Percentiles rank a stretch among this genome's conserved stretches.
Conservation (phyloP, 2,113 vertebrate genomes). For the Chionomys nivalis region DNA sequence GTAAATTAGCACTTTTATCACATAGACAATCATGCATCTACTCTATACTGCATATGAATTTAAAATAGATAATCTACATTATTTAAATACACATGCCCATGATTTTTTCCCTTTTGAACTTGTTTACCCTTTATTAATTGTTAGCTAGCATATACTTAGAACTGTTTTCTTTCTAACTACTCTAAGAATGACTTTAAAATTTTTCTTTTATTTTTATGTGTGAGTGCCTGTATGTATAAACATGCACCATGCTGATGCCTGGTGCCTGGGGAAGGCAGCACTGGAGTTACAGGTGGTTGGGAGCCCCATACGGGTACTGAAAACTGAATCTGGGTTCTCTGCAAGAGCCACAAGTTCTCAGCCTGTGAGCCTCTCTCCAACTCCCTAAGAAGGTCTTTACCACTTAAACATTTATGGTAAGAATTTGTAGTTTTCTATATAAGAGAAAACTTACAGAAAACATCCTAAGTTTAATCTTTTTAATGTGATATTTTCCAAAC, state of each 20-base stretch:
- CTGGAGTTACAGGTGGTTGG: neutral
- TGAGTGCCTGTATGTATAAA: neutral
- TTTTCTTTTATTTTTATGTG: neutral
- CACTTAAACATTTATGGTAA: conserved; percentile 19
- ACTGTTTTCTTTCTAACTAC: neutral
- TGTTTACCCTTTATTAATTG: neutral
- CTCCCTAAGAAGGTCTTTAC: neutral
- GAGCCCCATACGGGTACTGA: neutral
- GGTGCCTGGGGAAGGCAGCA: neutral
- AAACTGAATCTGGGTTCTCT: neutral
- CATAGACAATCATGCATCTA: neutral
- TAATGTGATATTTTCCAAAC: conserved; percentile 41
- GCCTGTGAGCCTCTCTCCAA: neutral
- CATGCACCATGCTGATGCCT: neutral
- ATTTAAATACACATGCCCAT: neutral
- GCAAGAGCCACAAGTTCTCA: neutral
- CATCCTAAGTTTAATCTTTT: neutral
- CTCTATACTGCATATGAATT: neutral
- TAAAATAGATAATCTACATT: conserved; percentile 11
- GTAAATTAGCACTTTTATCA: conserved; percentile 22
- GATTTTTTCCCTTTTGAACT: conserved; percentile 27
- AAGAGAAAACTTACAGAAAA: neutral
- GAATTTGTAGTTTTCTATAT: neutral
- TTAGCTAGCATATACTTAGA: neutral
- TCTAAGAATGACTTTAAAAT: neutral